Percentiles rank a stretch among this genome's conserved stretches.
phyloP scores from a whole-genome alignment of 1,140 invertebrate genomes.

The Brachionus calyciflorus region DNA sequence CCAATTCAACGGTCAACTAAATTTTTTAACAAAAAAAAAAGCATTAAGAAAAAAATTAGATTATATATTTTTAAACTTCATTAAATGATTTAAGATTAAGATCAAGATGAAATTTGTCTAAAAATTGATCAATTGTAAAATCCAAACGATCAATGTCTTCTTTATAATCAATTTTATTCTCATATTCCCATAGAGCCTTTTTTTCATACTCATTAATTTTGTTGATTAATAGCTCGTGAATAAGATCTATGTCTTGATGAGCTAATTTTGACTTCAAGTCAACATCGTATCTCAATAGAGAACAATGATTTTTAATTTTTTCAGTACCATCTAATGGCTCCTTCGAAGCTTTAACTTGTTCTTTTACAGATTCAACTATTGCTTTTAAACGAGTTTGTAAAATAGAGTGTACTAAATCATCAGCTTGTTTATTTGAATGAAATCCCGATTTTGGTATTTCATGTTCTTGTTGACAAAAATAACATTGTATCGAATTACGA shows the following conservation, averaged over 20 bases:
- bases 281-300: neutral
- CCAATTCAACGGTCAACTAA: no score
- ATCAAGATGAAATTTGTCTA: neutral
- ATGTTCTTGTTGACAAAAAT: conserved; percentile 12
- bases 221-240: neutral
- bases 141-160: conserved; percentile 15
- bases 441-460: conserved; percentile 1
- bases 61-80: neutral
- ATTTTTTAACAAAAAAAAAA: no score
- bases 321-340: neutral
- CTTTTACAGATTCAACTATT: neutral
- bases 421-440: neutral
- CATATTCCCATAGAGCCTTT: neutral
- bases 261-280: conserved; percentile 17
- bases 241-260: neutral
- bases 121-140: conserved; percentile 30
- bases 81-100: neutral
- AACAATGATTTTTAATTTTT: conserved; percentile 16
- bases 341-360: neutral
- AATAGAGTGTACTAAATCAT: neutral
- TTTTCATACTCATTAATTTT: conserved; percentile 32
- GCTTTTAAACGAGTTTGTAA: neutral
- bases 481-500: neutral
- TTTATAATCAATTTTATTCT: conserved; percentile 25
- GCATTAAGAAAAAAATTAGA: neutral